phyloP scores from a whole-genome alignment of 1,140 invertebrate species.

The Colletes gigas region DNA sequence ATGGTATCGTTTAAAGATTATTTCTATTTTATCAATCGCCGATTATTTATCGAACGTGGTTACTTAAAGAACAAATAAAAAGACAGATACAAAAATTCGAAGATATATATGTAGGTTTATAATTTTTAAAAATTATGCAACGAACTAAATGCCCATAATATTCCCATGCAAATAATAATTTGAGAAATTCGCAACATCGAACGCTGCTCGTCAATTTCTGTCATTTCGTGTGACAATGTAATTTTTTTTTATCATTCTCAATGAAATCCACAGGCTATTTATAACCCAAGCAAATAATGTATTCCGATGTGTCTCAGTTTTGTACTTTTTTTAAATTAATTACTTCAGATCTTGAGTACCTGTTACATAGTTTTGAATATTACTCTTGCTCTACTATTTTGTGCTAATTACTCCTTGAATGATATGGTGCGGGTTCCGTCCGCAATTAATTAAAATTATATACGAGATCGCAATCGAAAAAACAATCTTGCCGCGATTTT shows the following conservation, averaged over 20 bases:
- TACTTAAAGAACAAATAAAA: not conserved
- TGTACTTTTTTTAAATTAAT: not conserved
- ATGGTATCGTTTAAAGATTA: too few species aligned
- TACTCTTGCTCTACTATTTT: too few species aligned
- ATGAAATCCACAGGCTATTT: conserved; percentile 10
- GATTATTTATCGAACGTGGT: not conserved
- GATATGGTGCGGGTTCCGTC: not conserved
- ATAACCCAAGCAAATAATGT: not conserved
- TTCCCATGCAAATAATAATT: not conserved
- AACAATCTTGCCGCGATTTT: conserved; percentile 9
- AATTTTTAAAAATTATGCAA: not conserved
- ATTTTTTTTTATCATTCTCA: conserved; percentile 23
- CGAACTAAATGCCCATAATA: not conserved
- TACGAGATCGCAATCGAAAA: not conserved
- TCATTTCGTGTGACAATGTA: conserved; percentile 25
- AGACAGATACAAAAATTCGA: not conserved
- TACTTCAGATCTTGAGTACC: not conserved
- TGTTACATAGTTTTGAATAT: not conserved
- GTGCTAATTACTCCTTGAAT: not conserved
- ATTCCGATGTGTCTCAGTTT: not conserved
- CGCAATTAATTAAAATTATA: not conserved
- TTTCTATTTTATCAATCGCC: too few species aligned
- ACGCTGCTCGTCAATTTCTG: conserved; percentile 47
- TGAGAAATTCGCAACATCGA: conserved; percentile 19
- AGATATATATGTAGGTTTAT: not conserved